These are phyloP conservation scores for Pterostichus niger DNA, from an alignment of 2,888 invertebrate species.

Conservation along the genomic window DNA sequence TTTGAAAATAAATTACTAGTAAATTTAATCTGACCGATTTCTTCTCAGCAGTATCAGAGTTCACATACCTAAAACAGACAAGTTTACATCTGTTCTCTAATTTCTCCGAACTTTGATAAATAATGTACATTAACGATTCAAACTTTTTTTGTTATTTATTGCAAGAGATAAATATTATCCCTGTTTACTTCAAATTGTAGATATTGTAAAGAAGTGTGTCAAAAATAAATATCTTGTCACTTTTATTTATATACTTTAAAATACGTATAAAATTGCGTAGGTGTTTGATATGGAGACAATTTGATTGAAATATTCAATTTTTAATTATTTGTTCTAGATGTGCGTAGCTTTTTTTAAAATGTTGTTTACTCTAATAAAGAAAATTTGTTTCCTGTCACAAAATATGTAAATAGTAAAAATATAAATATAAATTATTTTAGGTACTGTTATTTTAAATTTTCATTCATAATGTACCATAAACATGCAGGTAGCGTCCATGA, in stretches of 20 bases:
- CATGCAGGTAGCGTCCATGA: constrained; percentile 23
- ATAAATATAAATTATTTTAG: not conserved
- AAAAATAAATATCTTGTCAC: constrained; percentile 36
- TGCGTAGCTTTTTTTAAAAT: too few relatives aligned
- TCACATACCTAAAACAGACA: constrained; percentile 28
- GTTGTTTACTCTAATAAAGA: too few relatives aligned
- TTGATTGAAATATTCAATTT: constrained; percentile 14
- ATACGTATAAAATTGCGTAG: constrained; percentile 32
- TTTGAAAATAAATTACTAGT: not conserved
- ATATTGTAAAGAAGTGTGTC: constrained; percentile 10
- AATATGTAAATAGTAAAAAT: too few relatives aligned
- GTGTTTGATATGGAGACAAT: constrained; percentile 53
- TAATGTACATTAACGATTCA: constrained; percentile 23
- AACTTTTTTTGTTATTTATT: constrained; percentile 34
- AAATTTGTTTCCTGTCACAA: too few relatives aligned
- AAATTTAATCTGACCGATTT: constrained; percentile 12
- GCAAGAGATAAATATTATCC: constrained; percentile 40
- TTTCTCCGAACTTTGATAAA: constrained; percentile 31
- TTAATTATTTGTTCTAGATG: constrained; percentile 5
- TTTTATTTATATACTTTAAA: constrained; percentile 46
- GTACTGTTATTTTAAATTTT: not conserved
- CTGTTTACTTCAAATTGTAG: constrained; percentile 21
- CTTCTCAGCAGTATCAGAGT: constrained; percentile 5
- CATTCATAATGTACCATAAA: not conserved
- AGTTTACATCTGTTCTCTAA: constrained; percentile 51